Base-by-base conservation (phyloP, 2,113 vertebrate species). In the Ciconia stormi region DNA sequence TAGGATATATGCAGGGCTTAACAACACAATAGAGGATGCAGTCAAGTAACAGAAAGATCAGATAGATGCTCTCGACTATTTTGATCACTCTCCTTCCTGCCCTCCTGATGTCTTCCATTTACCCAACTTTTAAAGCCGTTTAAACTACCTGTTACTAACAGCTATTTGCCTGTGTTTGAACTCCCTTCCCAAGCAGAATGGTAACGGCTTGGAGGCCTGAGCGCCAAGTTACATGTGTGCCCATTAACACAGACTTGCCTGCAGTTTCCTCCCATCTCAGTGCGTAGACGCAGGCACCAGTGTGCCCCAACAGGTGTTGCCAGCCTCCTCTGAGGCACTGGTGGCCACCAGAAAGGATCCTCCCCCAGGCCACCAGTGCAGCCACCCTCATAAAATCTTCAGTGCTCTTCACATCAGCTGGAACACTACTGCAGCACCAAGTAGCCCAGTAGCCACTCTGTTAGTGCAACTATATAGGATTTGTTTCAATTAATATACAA, bases 181-280 rank as follows among this genome's bases (percentile, higher is more conserved):
- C n/a, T 81, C 42, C 36, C 32, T 50, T 90, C 16, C 56, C 49
- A 52, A 73, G 30, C 0, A 0, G 44, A 30, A 71, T 2, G 6
- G 44, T 10, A 52, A 56, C 1, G 8, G 69, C 25, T 34, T 6
- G 14, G 52, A 90, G 59, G 59, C 21, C 56, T 6, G 5, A 42
- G 77, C 17, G 6, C 36, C 10, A 71, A 49, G 15, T 36, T 49
- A 36, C 1, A 0, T 0, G 0, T 2, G 32, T 0, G 1, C 16
- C 36, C 49, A 83, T 16, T 49, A 25, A 19, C 77, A 18, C 13
- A 52, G 29, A 50, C 1, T 1, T 15, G 34, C 6, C 56, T 56
- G 23, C 88, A n/a, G 66, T 13, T 59, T 23, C 6, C 0, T 8
- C 65, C 25, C 2, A 2, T 9, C 49, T 27, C 40, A 0, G 26